These are phyloP conservation scores for Prosapia bicincta DNA, from an alignment of 2,888 invertebrate genomes.

Conservation along the genomic window DNA sequence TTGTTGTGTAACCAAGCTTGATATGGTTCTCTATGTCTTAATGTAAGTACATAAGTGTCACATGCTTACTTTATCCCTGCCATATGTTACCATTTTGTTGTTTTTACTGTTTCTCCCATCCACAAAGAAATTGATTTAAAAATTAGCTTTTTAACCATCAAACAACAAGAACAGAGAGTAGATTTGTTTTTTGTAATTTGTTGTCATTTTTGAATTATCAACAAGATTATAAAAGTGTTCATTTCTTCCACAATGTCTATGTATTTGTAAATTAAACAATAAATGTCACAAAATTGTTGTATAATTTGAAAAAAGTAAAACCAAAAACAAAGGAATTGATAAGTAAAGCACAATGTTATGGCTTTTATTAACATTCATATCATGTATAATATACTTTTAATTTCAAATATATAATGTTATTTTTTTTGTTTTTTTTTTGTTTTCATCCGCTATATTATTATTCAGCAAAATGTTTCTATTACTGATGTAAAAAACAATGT, in stretches of 20 bases:
- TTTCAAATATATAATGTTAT: background rate
- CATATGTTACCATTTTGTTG: background rate
- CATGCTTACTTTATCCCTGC: background rate
- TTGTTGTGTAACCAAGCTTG: background rate
- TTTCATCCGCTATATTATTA: background rate
- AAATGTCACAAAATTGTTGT: background rate
- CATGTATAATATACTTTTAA: background rate
- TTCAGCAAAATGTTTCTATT: too few species aligned
- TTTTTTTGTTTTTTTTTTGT: background rate
- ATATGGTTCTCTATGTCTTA: background rate
- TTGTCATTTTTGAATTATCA: background rate
- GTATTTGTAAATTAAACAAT: background rate
- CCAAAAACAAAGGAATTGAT: background rate
- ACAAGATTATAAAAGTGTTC: slow-evolving; percentile 2
- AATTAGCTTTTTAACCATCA: background rate
- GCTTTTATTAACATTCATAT: background rate
- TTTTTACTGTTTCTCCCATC: background rate
- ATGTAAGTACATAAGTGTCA: background rate
- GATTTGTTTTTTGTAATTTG: background rate
- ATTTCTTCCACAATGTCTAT: slow-evolving; percentile 2
- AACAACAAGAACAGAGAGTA: background rate
- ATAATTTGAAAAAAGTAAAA: background rate
- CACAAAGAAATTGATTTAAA: background rate
- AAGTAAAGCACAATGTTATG: background rate
- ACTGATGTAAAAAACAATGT: too few species aligned